phyloP scores from a whole-genome alignment of 2,113 vertebrate species.

The Noctilio leporinus region DNA sequence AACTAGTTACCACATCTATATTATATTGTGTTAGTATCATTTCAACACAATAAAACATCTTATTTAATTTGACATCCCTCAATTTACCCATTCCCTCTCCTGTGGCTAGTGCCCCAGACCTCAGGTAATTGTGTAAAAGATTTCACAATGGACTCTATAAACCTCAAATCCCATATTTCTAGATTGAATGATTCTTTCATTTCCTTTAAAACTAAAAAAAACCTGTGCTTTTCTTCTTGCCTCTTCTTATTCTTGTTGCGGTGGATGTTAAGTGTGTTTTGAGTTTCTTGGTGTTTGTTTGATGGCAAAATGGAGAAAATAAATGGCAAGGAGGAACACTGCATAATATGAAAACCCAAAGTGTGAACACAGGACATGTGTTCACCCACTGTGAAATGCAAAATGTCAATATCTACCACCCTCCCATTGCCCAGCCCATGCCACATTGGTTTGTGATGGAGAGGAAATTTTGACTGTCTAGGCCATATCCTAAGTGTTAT shows the following conservation, averaged over 20 bases:
- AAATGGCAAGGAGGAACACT: neutral
- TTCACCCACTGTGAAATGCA: neutral
- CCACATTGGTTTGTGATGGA: constrained; percentile 44
- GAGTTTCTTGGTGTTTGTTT: neutral
- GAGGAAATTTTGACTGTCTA: constrained; percentile 32
- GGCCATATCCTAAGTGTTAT: constrained; percentile 55
- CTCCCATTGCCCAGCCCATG: neutral
- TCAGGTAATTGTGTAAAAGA: neutral
- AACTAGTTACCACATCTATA: constrained; percentile 6
- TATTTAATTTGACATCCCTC: constrained; percentile 34
- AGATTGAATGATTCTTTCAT: neutral
- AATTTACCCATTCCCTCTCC: neutral
- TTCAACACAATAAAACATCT: neutral
- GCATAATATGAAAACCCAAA: constrained; percentile 4
- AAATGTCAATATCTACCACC: constrained; percentile 6
- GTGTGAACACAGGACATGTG: neutral
- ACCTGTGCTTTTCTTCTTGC: neutral
- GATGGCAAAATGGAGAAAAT: neutral
- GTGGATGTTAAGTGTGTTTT: neutral
- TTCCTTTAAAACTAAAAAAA: constrained; percentile 13
- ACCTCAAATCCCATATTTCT: neutral
- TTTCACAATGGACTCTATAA: constrained; percentile 19
- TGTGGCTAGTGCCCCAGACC: neutral
- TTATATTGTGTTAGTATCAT: neutral
- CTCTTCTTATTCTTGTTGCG: neutral